Evolutionary conservation across 2,888 invertebrate species (phyloP).

Genomic region (Parnassius glacialis): DNA sequence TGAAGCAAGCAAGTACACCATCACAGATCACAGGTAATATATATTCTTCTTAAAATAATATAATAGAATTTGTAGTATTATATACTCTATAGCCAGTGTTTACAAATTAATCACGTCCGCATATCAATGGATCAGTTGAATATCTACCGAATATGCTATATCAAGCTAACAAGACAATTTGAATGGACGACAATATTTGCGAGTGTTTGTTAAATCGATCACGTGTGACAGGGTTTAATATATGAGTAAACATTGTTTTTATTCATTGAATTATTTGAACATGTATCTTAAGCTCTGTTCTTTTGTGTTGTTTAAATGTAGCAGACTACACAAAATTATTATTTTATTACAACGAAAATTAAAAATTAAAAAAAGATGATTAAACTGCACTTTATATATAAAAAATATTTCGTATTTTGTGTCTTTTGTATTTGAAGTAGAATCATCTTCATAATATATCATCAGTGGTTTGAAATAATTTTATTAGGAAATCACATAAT

Average conservation of each 20-base stretch:
- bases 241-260: constrained; percentile 34
- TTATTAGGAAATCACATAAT: no score
- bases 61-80: neutral
- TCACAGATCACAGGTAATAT: constrained; percentile 2
- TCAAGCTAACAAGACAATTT: constrained; percentile 35
- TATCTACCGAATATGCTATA: constrained; percentile 25
- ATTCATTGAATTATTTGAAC: constrained; percentile 13
- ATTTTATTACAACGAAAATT: no score
- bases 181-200: constrained; percentile 28
- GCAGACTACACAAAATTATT: neutral
- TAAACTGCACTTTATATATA: no score
- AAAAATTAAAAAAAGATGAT: no score
- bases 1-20: neutral
- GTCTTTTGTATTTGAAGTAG: no score
- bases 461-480: no score
- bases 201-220: constrained; percentile 37
- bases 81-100: neutral
- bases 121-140: constrained; percentile 3
- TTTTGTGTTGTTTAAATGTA: neutral
- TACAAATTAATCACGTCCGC: constrained; percentile 6
- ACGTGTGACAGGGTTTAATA: constrained; percentile 32
- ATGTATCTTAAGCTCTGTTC: constrained; percentile 9
- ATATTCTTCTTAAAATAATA: neutral
- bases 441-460: no score
- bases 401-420: no score